Conservation (phyloP, 1,140 invertebrate species). For the Drosophila lacertosa region DNA sequence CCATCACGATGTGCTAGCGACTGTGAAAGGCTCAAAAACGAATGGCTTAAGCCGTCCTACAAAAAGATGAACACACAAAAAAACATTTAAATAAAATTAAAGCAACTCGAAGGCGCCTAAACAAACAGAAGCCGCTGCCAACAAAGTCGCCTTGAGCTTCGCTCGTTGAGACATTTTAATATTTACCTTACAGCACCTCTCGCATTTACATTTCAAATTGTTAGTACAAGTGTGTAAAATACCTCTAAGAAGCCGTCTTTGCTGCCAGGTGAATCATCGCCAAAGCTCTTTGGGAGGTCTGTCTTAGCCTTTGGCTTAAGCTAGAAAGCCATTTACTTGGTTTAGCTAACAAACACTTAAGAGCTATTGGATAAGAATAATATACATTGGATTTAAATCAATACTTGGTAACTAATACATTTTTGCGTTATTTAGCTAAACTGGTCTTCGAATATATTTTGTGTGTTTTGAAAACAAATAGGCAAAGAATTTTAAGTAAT, state of each 20-base stretch:
- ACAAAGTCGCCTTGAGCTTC: conserved; percentile 42
- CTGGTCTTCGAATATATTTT: neutral
- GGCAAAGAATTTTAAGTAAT: neutral
- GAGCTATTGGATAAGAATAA: no score
- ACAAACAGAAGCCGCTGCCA: conserved; percentile 65
- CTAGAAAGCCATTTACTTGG: no score
- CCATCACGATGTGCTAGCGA: conserved; percentile 24
- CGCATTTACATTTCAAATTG: conserved; percentile 28
- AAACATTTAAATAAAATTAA: conserved; percentile 15
- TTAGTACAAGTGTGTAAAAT: conserved; percentile 2
- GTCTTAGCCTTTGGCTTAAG: no score
- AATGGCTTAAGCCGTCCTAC: neutral
- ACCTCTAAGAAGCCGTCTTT: conserved; percentile 23
- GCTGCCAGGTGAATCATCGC: conserved; percentile 8
- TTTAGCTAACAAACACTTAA: no score
- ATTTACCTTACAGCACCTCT: conserved; percentile 23
- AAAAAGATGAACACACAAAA: conserved; percentile 4
- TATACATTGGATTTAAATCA: no score
- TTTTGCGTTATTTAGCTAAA: neutral
- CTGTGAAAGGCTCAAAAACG: conserved; percentile 49
- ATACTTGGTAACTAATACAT: no score
- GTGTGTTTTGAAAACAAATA: neutral
- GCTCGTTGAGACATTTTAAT: conserved; percentile 36
- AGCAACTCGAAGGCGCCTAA: conserved; percentile 42
- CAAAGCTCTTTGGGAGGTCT: neutral